Evolutionary conservation across 2,888 invertebrate genomes (phyloP), one percentile per base, ranked within the genome.

Genomic region (Microctonus brassicae): DNA sequence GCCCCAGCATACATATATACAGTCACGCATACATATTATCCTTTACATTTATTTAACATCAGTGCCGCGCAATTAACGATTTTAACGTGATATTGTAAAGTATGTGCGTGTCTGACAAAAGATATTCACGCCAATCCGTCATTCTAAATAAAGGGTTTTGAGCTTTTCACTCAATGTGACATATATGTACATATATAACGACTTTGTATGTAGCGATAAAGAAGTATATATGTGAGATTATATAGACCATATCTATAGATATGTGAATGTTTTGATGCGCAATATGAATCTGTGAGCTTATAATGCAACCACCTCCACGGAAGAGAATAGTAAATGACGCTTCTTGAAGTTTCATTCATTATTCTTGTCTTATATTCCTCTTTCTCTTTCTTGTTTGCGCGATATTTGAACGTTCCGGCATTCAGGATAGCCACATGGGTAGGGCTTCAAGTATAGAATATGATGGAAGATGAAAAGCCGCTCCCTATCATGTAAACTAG

Each of bases 271-370:
- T 33, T 11, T 24, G 26, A 24, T 42, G 63, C 47, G 53, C 22
- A 52, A 24, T 34, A 47, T 47, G 57, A 34, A 57, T 57, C 39
- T 39, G 66, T 39, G n/a, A n/a, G 57, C 42, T 66, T n/a, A n/a
- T 66, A 57, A 55, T 57, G 57, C 24, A 52, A 78, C 78, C 81
- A 79, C 82, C 83, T 81, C 80, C 80, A 73, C 79, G 81, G 79
- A 79, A 77, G 77, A 80, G 78, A 62, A n/a, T 76, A 75, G 78
- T 80, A 83, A 83, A 83, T 78, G 81, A 83, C 79, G 75, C 70
- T 61, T 47, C 47, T 47, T 47, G 47, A 42, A 36, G 63, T 58
- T 72, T 69, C 29, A 29, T 13, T 26, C 29, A 60, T 11, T 34
- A 60, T 20, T 11, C 34, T 5, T 22, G 7, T 20, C 17, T 47